phyloP scores from a whole-genome alignment of 2,888 invertebrate genomes.

The Bruchidius siliquastri region DNA sequence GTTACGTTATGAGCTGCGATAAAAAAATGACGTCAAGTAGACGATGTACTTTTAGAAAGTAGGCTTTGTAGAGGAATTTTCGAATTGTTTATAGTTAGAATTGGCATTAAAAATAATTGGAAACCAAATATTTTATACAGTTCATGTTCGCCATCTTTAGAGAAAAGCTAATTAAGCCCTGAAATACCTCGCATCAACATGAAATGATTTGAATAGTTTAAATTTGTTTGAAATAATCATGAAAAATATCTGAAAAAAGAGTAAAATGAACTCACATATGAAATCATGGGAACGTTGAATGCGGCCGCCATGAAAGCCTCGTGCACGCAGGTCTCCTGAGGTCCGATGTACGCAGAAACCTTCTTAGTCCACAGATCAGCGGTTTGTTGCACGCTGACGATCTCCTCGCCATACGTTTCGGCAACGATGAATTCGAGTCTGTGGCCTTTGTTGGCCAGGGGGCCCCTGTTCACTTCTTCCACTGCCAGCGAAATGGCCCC shows the following conservation, averaged over 20 bases:
- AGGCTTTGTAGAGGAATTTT: too few relatives aligned
- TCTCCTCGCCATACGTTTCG: conserved; percentile 88
- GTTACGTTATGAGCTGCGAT: too few relatives aligned
- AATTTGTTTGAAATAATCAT: too few relatives aligned
- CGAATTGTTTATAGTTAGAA: too few relatives aligned
- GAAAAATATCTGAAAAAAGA: neutral
- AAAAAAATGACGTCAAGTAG: too few relatives aligned
- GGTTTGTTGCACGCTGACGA: conserved; percentile 78
- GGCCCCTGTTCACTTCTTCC: conserved; percentile 66
- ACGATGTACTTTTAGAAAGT: too few relatives aligned
- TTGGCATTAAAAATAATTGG: too few relatives aligned
- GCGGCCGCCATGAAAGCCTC: conserved; percentile 91
- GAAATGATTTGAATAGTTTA: too few relatives aligned
- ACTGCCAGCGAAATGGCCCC: conserved; percentile 87
- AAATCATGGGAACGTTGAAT: conserved; percentile 93
- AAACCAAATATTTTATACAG: too few relatives aligned
- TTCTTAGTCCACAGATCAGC: conserved; percentile 80
- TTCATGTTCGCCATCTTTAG: too few relatives aligned
- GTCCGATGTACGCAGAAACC: conserved; percentile 84
- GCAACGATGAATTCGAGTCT: conserved; percentile 75
- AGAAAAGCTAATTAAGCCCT: too few relatives aligned
- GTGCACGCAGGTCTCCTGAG: conserved; percentile 86
- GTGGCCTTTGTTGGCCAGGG: conserved; percentile 59
- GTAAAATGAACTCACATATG: conserved; percentile 70
- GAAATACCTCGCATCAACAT: too few relatives aligned